Evolutionary conservation across 2,113 vertebrate species (phyloP).

Genomic region (Ellobius talpinus): DNA sequence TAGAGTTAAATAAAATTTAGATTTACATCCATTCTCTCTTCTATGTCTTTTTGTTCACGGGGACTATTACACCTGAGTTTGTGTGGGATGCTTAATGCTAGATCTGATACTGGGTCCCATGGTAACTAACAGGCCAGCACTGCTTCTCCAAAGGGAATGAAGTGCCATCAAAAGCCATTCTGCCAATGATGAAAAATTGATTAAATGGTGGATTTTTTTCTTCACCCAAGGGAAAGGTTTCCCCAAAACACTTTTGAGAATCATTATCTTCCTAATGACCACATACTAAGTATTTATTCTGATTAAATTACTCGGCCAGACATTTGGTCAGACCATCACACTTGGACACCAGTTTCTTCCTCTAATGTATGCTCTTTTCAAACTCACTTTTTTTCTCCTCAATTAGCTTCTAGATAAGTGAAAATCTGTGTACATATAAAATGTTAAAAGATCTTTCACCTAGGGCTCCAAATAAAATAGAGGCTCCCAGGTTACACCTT

Average conservation of each 20-base stretch:
- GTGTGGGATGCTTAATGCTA: not conserved
- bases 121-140: conserved; percentile 6
- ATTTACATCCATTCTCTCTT: not conserved
- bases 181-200: conserved; percentile 68
- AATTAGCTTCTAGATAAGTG: not conserved
- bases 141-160: conserved; percentile 34
- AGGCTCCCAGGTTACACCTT: not conserved
- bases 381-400: not conserved
- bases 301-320: not conserved
- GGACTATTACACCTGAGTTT: conserved; percentile 9
- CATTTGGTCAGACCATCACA: not conserved
- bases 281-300: conserved; percentile 32
- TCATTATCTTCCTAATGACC: conserved; percentile 35
- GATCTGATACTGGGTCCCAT: conserved; percentile 2
- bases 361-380: conserved; percentile 4
- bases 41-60: conserved; percentile 45
- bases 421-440: not conserved
- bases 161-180: not conserved
- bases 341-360: not conserved
- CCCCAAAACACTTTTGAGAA: no score
- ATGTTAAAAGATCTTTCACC: conserved; percentile 20
- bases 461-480: not conserved
- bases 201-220: conserved; percentile 44
- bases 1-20: not conserved
- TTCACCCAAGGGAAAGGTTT: conserved; percentile 24